Conservation (phyloP, 2,888 invertebrate genomes). For the Drosophila falleni region DNA sequence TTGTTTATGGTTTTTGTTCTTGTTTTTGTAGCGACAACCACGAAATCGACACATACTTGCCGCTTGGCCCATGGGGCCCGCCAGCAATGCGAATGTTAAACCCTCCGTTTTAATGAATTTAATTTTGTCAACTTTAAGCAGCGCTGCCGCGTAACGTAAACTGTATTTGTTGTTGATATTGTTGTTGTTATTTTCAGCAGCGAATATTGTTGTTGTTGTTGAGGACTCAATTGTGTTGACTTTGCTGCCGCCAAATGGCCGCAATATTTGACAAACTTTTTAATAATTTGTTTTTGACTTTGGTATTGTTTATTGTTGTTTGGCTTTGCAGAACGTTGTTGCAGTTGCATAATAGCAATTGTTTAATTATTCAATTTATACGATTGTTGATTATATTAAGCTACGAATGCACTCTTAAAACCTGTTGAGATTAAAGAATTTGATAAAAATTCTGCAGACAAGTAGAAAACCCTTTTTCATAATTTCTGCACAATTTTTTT, state of each 20-base stretch:
- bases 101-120: slow-evolving; percentile 85
- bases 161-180: slow-evolving; percentile 54
- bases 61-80: slow-evolving; percentile 90
- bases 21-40: slow-evolving; percentile 92
- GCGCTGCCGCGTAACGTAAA: slow-evolving; percentile 64
- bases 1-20: slow-evolving; percentile 85
- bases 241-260: slow-evolving; percentile 65
- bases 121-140: slow-evolving; percentile 83
- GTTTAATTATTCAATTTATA: slow-evolving; percentile 16
- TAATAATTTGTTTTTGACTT: slow-evolving; percentile 44
- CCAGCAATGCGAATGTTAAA: slow-evolving; percentile 85
- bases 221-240: slow-evolving; percentile 70
- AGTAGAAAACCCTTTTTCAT: slow-evolving; percentile 14
- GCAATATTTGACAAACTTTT: slow-evolving; percentile 40
- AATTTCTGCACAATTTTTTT: slow-evolving; percentile 4
- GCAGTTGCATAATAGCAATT: slow-evolving; percentile 65
- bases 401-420: slow-evolving; percentile 42
- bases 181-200: slow-evolving; percentile 19
- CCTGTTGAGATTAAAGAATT: slow-evolving; percentile 21
- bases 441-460: no score
- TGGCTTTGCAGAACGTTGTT: slow-evolving; percentile 48
- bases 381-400: slow-evolving; percentile 22
- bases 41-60: slow-evolving; percentile 93
- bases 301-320: slow-evolving; percentile 37
- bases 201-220: slow-evolving; percentile 32